Evolutionary conservation across 2,797 vertebrate genomes (phyloP).

Genomic region (Synaphobranchus kaupii): DNA sequence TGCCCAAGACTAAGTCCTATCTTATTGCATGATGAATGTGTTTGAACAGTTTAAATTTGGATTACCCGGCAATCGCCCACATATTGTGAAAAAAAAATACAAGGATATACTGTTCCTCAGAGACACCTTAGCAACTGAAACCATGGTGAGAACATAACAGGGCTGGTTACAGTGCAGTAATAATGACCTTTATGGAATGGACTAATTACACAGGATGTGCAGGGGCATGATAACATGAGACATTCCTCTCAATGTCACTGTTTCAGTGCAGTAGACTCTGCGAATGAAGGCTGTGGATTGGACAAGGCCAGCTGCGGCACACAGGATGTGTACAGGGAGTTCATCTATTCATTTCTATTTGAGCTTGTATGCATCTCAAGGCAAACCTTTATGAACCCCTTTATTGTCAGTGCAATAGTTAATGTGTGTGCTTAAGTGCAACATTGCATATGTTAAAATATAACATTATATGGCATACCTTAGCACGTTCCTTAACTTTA

Average conservation of each 20-base stretch:
- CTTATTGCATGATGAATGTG: not conserved
- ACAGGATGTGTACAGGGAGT: not conserved
- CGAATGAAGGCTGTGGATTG: not conserved
- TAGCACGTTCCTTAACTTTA: not conserved
- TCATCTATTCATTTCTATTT: not conserved
- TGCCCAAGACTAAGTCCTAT: not conserved
- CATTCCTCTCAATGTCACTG: not conserved
- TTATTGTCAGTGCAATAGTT: not conserved
- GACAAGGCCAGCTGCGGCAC: not conserved
- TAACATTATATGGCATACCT: not conserved
- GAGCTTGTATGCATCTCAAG: not conserved
- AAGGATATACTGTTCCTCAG: not conserved
- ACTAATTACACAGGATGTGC: not conserved
- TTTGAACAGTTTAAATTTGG: constrained; percentile 9
- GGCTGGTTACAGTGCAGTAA: not conserved
- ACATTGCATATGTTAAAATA: not conserved
- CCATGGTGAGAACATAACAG: not conserved
- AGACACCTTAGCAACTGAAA: constrained; percentile 15
- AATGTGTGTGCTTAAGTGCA: not conserved
- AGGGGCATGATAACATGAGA: not conserved
- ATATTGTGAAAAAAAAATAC: not conserved
- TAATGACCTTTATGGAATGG: not conserved
- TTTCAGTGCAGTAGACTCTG: not conserved
- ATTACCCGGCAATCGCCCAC: not conserved
- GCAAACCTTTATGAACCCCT: not conserved